Conservation (phyloP, 2,888 invertebrate species). For the Lasius platythorax region DNA sequence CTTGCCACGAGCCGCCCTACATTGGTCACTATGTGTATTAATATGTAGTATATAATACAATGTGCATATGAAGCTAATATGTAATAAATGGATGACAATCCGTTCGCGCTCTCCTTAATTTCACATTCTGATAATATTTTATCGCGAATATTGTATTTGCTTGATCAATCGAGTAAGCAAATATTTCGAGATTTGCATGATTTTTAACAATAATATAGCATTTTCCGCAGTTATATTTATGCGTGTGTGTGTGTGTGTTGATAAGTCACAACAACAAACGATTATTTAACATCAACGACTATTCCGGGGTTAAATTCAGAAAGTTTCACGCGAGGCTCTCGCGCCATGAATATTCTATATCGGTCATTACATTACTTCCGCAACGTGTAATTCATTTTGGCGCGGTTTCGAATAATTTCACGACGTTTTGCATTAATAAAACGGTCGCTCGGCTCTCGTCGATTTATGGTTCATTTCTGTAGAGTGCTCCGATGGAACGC, state of each 20-base stretch:
- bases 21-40: not conserved
- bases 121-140: not conserved
- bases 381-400: conserved; percentile 67
- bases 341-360: conserved; percentile 57
- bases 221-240: not conserved
- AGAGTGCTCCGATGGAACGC: conserved; percentile 53
- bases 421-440: conserved; percentile 68
- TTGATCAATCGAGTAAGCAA: not conserved
- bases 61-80: not conserved
- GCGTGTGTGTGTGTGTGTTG: not conserved
- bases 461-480: conserved; percentile 66
- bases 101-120: not conserved
- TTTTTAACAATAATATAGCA: not conserved
- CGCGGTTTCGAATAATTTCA: conserved; percentile 61
- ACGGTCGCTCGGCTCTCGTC: conserved; percentile 55
- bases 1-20: not conserved
- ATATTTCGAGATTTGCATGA: not conserved
- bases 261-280: not conserved
- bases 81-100: not conserved
- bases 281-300: conserved; percentile 44
- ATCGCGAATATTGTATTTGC: not conserved
- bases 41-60: not conserved
- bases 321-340: conserved; percentile 39
- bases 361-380: conserved; percentile 45
- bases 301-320: conserved; percentile 46